A percentile compares a stretch with the other conserved stretches of the same genome.
phyloP scores from a whole-genome alignment of 2,888 invertebrate genomes.

The Eilema sororculum region DNA sequence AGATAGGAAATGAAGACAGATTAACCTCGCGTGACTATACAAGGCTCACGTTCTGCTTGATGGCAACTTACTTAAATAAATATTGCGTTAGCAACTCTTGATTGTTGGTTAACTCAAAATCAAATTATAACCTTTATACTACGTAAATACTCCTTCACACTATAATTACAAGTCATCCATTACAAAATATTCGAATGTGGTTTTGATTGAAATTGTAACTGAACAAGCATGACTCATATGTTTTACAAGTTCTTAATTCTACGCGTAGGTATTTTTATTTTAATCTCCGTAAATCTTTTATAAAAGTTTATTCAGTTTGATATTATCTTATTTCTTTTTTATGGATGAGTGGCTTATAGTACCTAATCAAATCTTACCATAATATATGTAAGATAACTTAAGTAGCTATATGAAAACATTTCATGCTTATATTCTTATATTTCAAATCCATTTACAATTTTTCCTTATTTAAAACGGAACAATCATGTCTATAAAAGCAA shows the following conservation, averaged over 20 bases:
- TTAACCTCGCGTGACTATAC: constrained; percentile 83
- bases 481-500: constrained; percentile 31
- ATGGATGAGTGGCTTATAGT: background rate
- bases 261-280: background rate
- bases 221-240: background rate
- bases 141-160: background rate
- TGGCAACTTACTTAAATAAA: constrained; percentile 60
- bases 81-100: constrained; percentile 58
- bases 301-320: background rate
- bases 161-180: constrained; percentile 3
- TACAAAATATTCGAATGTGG: background rate
- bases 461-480: constrained; percentile 33
- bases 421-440: constrained; percentile 5
- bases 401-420: background rate
- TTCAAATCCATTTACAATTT: constrained; percentile 26
- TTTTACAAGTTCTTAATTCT: background rate
- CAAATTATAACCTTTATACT: background rate
- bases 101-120: constrained; percentile 18
- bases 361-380: background rate
- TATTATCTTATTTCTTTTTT: background rate
- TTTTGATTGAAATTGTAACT: background rate
- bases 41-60: constrained; percentile 59
- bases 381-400: background rate
- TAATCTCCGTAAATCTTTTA: background rate
- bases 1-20: constrained; percentile 87